phyloP scores from a whole-genome alignment of 2,797 vertebrate genomes.

The Corythornis leucogaster region DNA sequence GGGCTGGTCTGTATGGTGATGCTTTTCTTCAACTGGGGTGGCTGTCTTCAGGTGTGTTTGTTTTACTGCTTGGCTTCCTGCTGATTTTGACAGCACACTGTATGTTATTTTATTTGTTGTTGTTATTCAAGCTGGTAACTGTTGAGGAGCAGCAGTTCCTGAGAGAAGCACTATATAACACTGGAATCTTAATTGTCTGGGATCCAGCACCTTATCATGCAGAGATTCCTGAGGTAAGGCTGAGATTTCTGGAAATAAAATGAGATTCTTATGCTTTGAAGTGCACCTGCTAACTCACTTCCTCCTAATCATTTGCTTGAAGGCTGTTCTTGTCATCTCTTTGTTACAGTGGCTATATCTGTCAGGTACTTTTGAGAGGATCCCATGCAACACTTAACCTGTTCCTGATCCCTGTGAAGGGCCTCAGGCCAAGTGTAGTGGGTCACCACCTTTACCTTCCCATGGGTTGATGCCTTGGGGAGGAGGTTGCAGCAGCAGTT shows the following conservation, averaged over 20 bases:
- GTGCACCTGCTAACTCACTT: background rate
- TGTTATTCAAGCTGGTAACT: slow-evolving; percentile 75
- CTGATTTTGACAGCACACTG: background rate
- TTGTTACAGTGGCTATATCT: background rate
- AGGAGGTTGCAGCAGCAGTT: background rate
- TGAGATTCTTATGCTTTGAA: background rate
- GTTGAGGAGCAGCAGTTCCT: slow-evolving; percentile 72
- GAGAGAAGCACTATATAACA: slow-evolving; percentile 73
- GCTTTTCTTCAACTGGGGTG: background rate
- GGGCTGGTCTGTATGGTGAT: background rate
- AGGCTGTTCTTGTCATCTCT: background rate
- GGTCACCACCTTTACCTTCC: background rate
- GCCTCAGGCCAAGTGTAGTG: background rate
- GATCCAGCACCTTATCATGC: slow-evolving; percentile 81
- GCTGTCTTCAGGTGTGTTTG: background rate
- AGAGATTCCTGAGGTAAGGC: slow-evolving; percentile 78
- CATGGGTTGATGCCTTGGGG: background rate
- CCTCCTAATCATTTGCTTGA: background rate
- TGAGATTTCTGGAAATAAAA: background rate
- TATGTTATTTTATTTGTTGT: background rate
- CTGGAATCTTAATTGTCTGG: slow-evolving; percentile 82
- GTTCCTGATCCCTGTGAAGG: background rate
- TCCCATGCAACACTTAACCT: background rate
- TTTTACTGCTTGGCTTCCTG: background rate
- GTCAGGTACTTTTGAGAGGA: background rate